phyloP scores from a whole-genome alignment of 1,140 invertebrate species.

The Pseudachorutes palmiensis region DNA sequence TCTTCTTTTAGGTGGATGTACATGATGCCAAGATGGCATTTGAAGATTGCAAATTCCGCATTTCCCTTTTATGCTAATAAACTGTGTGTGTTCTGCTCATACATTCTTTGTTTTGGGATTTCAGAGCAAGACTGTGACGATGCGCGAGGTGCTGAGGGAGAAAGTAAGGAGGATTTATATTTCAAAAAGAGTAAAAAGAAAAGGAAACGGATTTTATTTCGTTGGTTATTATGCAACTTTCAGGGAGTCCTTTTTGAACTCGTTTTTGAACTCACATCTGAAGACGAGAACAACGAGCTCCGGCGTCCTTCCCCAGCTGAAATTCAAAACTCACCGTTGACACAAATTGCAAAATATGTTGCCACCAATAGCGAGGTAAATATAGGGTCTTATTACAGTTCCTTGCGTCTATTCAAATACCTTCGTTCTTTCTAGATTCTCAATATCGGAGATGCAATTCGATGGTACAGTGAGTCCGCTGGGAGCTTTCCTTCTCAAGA shows the following conservation, averaged over 20 bases:
- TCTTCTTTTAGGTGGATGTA: no score
- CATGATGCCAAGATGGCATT: no score
- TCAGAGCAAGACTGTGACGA: conserved; percentile 60
- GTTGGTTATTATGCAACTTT: neutral
- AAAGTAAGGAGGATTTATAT: no score
- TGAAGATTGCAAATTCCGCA: no score
- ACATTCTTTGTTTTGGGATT: conserved; percentile 23
- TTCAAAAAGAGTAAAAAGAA: conserved; percentile 2
- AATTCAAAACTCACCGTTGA: conserved; percentile 50
- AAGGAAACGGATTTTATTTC: conserved; percentile 1
- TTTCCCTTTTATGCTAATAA: no score
- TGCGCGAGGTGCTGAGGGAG: conserved; percentile 57
- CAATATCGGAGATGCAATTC: conserved; percentile 69
- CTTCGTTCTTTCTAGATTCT: conserved; percentile 50
- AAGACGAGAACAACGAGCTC: conserved; percentile 49
- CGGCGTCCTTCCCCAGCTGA: conserved; percentile 50
- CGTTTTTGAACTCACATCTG: conserved; percentile 64
- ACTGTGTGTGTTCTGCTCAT: neutral
- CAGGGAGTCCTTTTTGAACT: conserved; percentile 58
- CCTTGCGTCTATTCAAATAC: neutral
- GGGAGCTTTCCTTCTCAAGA: conserved; percentile 18
- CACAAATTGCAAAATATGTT: conserved; percentile 70
- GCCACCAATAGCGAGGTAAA: conserved; percentile 60
- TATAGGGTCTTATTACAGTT: neutral
- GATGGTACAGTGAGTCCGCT: conserved; percentile 44